Conservation (phyloP, 2,888 invertebrate species). For the Homarus gammarus region DNA sequence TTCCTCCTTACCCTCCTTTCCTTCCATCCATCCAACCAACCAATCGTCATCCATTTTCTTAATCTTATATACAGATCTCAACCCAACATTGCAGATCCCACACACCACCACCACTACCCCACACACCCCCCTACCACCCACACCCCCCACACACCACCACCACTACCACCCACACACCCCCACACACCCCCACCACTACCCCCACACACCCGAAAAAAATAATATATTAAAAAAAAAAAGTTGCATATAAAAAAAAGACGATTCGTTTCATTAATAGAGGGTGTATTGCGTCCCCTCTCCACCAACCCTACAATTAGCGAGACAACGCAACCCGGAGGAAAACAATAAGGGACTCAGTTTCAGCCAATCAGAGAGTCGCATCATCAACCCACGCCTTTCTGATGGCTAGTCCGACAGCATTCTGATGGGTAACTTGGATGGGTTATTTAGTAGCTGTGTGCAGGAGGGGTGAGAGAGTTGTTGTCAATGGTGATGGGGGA, state of each 20-base stretch:
- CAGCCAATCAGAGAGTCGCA: neutral
- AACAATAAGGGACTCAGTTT: neutral
- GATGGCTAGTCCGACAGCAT: neutral
- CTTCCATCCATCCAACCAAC: no score
- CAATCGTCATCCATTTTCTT: neutral
- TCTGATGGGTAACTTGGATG: neutral
- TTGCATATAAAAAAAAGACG: slow-evolving; percentile 24
- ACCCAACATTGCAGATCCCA: slow-evolving; percentile 15
- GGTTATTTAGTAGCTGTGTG: neutral
- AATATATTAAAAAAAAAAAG: no score
- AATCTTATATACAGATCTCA: slow-evolving; percentile 20
- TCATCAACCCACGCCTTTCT: neutral
- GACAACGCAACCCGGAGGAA: neutral
- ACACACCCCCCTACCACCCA: no score
- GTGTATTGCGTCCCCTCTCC: neutral
- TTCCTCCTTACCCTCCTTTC: no score
- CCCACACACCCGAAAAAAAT: no score
- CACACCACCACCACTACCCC: no score
- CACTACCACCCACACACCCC: no score
- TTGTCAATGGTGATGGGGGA: no score
- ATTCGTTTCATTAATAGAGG: slow-evolving; percentile 45
- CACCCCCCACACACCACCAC: no score
- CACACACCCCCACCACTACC: no score
- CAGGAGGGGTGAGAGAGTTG: no score
- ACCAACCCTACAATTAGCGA: neutral